These are phyloP conservation scores for Griposia aprilina DNA, from an alignment of 2,888 invertebrate species.

Conservation along the genomic window DNA sequence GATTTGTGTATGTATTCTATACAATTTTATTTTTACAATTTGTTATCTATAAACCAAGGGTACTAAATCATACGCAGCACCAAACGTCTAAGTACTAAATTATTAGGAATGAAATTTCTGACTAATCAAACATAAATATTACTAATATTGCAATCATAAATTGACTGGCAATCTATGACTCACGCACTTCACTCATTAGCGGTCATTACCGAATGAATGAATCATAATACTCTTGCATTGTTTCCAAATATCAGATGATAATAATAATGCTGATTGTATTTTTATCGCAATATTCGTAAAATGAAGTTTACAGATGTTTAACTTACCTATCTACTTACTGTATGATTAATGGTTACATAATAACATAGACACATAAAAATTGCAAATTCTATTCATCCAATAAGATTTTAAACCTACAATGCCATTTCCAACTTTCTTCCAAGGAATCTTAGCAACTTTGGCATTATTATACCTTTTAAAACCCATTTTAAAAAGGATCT, in stretches of 20 bases:
- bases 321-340: slow-evolving; percentile 41
- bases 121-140: slow-evolving; percentile 61
- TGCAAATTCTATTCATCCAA: slow-evolving; percentile 45
- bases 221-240: slow-evolving; percentile 60
- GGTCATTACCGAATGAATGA: slow-evolving; percentile 30
- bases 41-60: slow-evolving; percentile 51
- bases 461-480: slow-evolving; percentile 52
- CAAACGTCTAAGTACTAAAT: slow-evolving; percentile 69
- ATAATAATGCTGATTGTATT: slow-evolving; percentile 62
- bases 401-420: slow-evolving; percentile 45
- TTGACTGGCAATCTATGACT: slow-evolving; percentile 52
- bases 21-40: slow-evolving; percentile 54
- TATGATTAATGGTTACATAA: slow-evolving; percentile 47
- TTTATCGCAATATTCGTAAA: slow-evolving; percentile 61
- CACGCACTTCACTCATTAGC: slow-evolving; percentile 45
- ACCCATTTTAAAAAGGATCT: slow-evolving; percentile 46
- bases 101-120: slow-evolving; percentile 69
- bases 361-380: slow-evolving; percentile 51
- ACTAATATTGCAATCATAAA: slow-evolving; percentile 63
- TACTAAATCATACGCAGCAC: slow-evolving; percentile 69
- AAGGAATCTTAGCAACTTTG: slow-evolving; percentile 50
- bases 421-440: slow-evolving; percentile 29
- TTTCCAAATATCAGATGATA: slow-evolving; percentile 47
- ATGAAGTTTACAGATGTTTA: slow-evolving; percentile 37
- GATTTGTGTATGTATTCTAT: slow-evolving; percentile 55